Conservation (phyloP, 2,113 vertebrate species). For the Paradoxurus hermaphroditus region DNA sequence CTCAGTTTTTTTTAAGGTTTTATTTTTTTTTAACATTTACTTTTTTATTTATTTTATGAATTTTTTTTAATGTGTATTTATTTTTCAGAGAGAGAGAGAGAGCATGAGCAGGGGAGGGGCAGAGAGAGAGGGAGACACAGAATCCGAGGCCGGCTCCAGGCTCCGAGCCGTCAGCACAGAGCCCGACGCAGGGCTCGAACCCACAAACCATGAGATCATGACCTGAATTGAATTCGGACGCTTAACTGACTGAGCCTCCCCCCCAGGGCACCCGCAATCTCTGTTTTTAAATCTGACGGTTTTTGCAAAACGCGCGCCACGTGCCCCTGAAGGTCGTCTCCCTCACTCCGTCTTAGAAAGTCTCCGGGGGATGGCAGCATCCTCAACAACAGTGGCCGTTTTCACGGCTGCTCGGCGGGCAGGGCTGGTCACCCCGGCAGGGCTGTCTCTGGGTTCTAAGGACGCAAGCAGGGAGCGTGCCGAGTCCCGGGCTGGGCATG, state of each 20-base stretch:
- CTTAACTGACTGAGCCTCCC: too few relatives aligned
- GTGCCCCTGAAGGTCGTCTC: background rate
- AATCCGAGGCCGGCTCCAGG: too few relatives aligned
- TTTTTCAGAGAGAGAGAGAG: too few relatives aligned
- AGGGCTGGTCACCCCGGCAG: background rate
- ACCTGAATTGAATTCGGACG: too few relatives aligned
- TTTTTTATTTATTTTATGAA: too few relatives aligned
- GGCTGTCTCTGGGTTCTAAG: background rate
- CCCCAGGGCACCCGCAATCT: background rate
- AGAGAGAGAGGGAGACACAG: too few relatives aligned
- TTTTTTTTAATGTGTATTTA: too few relatives aligned
- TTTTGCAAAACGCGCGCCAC: background rate
- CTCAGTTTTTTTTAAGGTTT: background rate
- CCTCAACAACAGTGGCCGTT: background rate
- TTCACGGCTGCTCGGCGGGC: rapidly evolving
- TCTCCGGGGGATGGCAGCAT: background rate
- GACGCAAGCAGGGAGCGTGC: background rate
- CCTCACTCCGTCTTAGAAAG: background rate
- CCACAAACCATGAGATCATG: too few relatives aligned
- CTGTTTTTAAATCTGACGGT: background rate
- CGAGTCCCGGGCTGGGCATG: background rate
- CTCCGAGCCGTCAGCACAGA: too few relatives aligned
- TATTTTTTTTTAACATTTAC: too few relatives aligned
- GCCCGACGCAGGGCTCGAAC: too few relatives aligned
- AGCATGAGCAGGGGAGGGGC: too few relatives aligned